phyloP scores from a whole-genome alignment of 92 coral and sea anemone species.

The Zoanthus sociatus region DNA sequence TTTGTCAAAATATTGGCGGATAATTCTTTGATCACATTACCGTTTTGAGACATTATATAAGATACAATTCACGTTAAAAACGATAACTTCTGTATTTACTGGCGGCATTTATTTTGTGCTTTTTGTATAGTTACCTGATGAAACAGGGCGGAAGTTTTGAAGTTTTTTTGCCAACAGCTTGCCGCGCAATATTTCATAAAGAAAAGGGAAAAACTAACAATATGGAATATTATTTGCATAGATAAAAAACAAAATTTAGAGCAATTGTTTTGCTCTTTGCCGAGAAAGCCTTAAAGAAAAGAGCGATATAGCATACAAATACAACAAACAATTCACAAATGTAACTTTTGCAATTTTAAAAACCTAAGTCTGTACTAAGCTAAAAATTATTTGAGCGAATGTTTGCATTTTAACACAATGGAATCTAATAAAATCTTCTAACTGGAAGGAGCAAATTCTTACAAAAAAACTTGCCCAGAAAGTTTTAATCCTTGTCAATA shows the following conservation, averaged over 20 bases:
- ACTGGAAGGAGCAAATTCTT: neutral
- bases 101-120: neutral
- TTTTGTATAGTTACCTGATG: neutral
- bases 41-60: slow-evolving; percentile 35
- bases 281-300: slow-evolving; percentile 31
- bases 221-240: slow-evolving; percentile 71
- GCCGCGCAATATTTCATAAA: slow-evolving; percentile 14
- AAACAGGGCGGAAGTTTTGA: slow-evolving; percentile 29
- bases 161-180: slow-evolving; percentile 5
- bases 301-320: slow-evolving; percentile 30
- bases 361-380: neutral
- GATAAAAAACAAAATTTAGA: slow-evolving; percentile 64
- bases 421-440: neutral
- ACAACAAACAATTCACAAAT: slow-evolving; percentile 16
- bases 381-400: neutral
- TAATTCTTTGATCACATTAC: slow-evolving; percentile 31
- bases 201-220: slow-evolving; percentile 42
- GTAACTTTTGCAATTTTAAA: slow-evolving; percentile 15
- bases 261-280: slow-evolving; percentile 34
- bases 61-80: neutral
- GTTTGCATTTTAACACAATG: slow-evolving; percentile 9
- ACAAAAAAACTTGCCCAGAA: neutral
- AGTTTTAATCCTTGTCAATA: neutral
- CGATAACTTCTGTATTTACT: neutral
- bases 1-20: slow-evolving; percentile 52